These are phyloP conservation scores for Ochlodes sylvanus DNA, from an alignment of 2,888 invertebrate species.

Conservation along the genomic window DNA sequence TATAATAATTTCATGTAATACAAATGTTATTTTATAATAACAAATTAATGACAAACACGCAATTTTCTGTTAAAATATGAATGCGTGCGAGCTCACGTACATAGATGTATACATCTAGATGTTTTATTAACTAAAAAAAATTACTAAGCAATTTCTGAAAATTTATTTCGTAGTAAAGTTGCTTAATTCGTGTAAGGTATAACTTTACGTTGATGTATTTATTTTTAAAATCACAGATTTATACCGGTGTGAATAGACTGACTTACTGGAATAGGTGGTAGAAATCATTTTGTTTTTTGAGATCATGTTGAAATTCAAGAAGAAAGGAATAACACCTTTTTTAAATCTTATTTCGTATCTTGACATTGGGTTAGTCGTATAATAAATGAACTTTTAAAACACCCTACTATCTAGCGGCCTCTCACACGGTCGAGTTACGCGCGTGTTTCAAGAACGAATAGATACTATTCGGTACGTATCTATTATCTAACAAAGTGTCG, in stretches of 20 bases:
- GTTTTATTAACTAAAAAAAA: slow-evolving; percentile 24
- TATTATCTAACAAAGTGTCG: slow-evolving; percentile 75
- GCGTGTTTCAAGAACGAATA: slow-evolving; percentile 81
- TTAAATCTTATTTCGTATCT: too few species aligned
- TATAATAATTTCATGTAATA: neutral
- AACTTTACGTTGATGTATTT: neutral
- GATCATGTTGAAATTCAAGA: neutral
- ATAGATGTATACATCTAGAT: slow-evolving; percentile 17
- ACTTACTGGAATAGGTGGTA: neutral
- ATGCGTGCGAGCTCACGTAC: slow-evolving; percentile 4
- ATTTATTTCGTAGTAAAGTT: slow-evolving; percentile 23
- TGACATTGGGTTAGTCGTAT: slow-evolving; percentile 45
- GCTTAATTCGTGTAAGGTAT: slow-evolving; percentile 24
- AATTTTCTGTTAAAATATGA: slow-evolving; percentile 2
- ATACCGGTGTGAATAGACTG: neutral
- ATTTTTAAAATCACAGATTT: too few species aligned
- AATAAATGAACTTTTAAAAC: slow-evolving; percentile 83
- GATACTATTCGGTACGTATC: slow-evolving; percentile 53
- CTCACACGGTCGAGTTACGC: slow-evolving; percentile 60
- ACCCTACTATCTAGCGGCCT: slow-evolving; percentile 71
- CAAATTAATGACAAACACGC: slow-evolving; percentile 16
- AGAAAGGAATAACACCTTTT: neutral
- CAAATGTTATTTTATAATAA: slow-evolving; percentile 10
- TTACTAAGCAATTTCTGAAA: slow-evolving; percentile 17
- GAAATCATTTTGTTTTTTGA: too few species aligned